phyloP scores from a whole-genome alignment of 2,113 vertebrate species.

The Cygnus atratus region DNA sequence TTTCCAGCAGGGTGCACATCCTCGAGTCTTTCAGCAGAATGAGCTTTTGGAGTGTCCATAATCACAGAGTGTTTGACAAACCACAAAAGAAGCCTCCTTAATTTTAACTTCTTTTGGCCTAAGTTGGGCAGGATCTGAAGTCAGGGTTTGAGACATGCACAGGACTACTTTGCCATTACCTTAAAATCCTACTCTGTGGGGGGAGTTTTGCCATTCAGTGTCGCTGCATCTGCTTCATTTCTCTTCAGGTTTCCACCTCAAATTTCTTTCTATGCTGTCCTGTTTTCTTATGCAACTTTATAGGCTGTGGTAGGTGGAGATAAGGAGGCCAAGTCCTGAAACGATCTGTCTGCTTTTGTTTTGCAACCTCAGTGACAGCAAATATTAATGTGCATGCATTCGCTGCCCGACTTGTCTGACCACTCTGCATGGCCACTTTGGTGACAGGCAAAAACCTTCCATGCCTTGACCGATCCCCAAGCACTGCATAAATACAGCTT shows the following conservation, averaged over 20 bases:
- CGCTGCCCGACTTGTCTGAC: conserved; percentile 36
- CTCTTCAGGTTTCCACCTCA: conserved; percentile 5
- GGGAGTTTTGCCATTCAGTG: not conserved
- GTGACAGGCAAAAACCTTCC: not conserved
- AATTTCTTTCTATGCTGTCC: not conserved
- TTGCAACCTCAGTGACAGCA: conserved; percentile 50
- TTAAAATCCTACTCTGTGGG: not conserved
- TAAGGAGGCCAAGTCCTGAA: conserved; percentile 55
- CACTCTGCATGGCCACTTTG: not conserved
- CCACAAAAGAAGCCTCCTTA: conserved; percentile 54
- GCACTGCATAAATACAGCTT: not conserved
- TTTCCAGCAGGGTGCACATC: not conserved
- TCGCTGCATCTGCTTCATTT: not conserved
- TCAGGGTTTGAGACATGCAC: not conserved
- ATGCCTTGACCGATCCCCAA: not conserved
- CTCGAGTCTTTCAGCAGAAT: conserved; percentile 27
- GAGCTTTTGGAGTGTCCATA: conserved; percentile 42
- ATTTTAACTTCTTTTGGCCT: conserved; percentile 53
- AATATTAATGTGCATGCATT: conserved; percentile 36
- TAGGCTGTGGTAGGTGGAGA: conserved; percentile 45
- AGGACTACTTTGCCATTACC: not conserved
- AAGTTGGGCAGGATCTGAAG: conserved; percentile 4
- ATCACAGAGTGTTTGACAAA: conserved; percentile 52
- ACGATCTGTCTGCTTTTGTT: conserved; percentile 54
- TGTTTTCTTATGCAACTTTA: conserved; percentile 49